Evolutionary conservation across 2,888 invertebrate species (phyloP).

Genomic region (Xylocampa areola): DNA sequence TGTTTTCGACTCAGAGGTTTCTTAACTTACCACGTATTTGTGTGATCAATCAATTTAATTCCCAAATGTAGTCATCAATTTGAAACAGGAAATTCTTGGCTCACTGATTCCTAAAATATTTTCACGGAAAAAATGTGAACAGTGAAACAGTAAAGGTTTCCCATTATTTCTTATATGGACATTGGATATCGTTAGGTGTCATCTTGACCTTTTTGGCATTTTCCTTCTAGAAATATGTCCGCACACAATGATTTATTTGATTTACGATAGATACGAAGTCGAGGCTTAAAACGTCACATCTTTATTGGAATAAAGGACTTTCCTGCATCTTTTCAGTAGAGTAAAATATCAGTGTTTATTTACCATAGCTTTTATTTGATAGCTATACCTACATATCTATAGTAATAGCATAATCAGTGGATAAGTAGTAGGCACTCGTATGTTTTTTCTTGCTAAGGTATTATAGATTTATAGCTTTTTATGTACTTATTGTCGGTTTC

Average conservation of each 20-base stretch:
- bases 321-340: background rate
- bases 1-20: background rate
- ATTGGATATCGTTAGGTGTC: constrained; percentile 55
- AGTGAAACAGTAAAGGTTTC: constrained; percentile 21
- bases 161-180: constrained; percentile 47
- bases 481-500: too few species aligned
- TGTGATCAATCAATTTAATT: background rate
- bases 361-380: too few species aligned
- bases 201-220: constrained; percentile 49
- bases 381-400: too few species aligned
- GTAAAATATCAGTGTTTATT: too few species aligned
- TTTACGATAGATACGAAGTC: constrained; percentile 43
- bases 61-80: background rate
- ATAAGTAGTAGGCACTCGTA: too few species aligned
- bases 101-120: constrained; percentile 2
- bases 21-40: background rate
- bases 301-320: background rate
- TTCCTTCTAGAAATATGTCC: constrained; percentile 48
- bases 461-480: too few species aligned
- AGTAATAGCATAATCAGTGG: too few species aligned
- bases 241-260: constrained; percentile 50
- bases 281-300: constrained; percentile 5
- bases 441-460: too few species aligned
- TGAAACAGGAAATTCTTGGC: background rate
- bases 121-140: constrained; percentile 26